Evolutionary conservation across 1,140 invertebrate species (phyloP).

Genomic region (Lepidotrigona ventralis): DNA sequence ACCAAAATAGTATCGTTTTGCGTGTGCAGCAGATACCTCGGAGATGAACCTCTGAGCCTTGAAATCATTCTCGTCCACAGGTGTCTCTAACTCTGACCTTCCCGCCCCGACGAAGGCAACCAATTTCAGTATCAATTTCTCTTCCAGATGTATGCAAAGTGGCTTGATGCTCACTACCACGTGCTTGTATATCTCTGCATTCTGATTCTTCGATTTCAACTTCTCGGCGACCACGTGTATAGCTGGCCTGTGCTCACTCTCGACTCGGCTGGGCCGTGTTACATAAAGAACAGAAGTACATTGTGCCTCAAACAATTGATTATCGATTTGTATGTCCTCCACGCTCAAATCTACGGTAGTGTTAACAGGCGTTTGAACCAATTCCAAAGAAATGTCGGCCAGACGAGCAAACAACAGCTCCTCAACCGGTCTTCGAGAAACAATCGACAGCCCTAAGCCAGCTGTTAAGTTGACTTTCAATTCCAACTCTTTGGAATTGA

Average conservation of each 20-base stretch:
- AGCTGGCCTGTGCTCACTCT: conserved; percentile 81
- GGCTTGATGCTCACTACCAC: conserved; percentile 91
- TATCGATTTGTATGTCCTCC: conserved; percentile 92
- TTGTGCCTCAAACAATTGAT: conserved; percentile 93
- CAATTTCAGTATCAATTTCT: conserved; percentile 92
- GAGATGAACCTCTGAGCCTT: conserved; percentile 88
- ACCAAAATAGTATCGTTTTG: conserved; percentile 94
- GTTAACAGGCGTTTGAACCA: conserved; percentile 80
- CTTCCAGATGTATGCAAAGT: conserved; percentile 92
- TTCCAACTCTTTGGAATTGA: conserved; percentile 80
- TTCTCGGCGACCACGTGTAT: conserved; percentile 85
- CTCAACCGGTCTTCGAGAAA: conserved; percentile 88
- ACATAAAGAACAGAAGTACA: conserved; percentile 92
- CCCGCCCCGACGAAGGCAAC: conserved; percentile 85
- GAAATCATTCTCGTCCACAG: conserved; percentile 87
- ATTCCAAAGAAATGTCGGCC: conserved; percentile 86
- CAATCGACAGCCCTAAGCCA: conserved; percentile 91
- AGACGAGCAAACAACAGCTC: conserved; percentile 93
- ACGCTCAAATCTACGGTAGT: conserved; percentile 88
- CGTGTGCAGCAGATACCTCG: conserved; percentile 89
- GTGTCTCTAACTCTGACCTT: conserved; percentile 71
- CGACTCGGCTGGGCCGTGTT: conserved; percentile 76
- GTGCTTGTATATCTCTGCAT: conserved; percentile 87
- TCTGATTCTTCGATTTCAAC: conserved; percentile 85
- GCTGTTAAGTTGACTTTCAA: conserved; percentile 83